Evolutionary conservation across 2,797 vertebrate species (phyloP), one percentile per base, ranked within the genome.

Genomic region (Xenopus petersii): DNA sequence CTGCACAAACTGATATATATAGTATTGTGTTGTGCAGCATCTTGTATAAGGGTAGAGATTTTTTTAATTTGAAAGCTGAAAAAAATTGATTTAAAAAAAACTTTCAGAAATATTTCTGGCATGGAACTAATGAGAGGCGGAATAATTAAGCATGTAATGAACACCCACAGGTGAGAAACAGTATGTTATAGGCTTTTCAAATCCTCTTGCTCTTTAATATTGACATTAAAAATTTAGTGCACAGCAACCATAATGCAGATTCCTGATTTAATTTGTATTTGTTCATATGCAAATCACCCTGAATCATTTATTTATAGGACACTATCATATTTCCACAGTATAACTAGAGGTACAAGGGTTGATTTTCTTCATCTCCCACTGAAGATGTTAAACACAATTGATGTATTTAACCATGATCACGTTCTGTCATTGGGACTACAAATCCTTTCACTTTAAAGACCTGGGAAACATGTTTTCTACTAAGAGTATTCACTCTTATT

Each of bases 61-160:
- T 42, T 42, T 42, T 42, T 5, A 9, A 42, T 42, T 42, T 42
- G 6, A 9, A 51, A 51, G 12, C 1, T 2, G 5, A 51, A 15
- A 51, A 47, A 60, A 36, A 64, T 30, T 47, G 16, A 66, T 21
- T 21, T 21, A 21, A 21, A 21, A 54, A 59, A 56, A 62, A 4
- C 21, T 46, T 54, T 56, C 10, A 67, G 55, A 66, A 67, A 62
- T 55, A 67, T 77, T 49, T 12, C 46, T 67, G 63, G 55, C 61
- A 71, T 49, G 10, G 15, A 30, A 67, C 4, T 46, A 47, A 77
- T 72, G 70, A 72, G 75, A 76, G 61, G 68, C 60, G 68, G 68
- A 46, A 75, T 75, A 75, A 64, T 65, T 65, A 70, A 65, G 58
- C 55, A 36, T 59, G 74, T 75, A 64, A 70, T 42, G 13, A 64